Conservation (phyloP, 2,888 invertebrate species). For the Zygaena filipendulae region DNA sequence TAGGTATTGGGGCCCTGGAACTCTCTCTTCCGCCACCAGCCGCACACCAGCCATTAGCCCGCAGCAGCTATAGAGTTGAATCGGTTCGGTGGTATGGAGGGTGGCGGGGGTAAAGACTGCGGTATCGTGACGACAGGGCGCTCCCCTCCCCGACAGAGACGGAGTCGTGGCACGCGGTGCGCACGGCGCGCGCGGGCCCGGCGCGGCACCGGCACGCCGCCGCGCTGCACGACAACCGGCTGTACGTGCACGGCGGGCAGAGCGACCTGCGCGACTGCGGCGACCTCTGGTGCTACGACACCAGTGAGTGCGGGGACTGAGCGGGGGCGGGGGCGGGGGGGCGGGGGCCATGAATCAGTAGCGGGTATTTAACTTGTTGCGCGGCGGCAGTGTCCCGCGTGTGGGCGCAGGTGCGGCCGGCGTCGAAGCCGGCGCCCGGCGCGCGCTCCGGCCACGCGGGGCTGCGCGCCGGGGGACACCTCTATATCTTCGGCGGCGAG, state of each 20-base stretch:
- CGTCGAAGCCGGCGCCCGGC: conserved; percentile 73
- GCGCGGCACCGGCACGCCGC: conserved; percentile 88
- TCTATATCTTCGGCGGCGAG: conserved; percentile 86
- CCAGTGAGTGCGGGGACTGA: conserved; percentile 51
- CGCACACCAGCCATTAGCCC: no score
- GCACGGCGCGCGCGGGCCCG: conserved; percentile 55
- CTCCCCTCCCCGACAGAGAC: no score
- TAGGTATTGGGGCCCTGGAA: no score
- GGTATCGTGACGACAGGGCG: no score
- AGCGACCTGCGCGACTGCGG: conserved; percentile 80
- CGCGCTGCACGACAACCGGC: conserved; percentile 78
- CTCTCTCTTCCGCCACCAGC: no score
- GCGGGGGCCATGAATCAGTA: background rate
- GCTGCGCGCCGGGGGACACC: conserved; percentile 78
- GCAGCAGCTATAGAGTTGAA: no score
- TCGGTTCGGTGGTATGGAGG: no score
- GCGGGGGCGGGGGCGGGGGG: background rate
- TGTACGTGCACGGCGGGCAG: conserved; percentile 92
- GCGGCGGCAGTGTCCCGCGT: conserved; percentile 61
- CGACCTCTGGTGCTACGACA: conserved; percentile 86
- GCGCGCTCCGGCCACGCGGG: conserved; percentile 82
- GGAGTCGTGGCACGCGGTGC: conserved; percentile 79
- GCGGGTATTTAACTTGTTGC: no score
- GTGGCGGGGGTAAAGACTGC: no score
- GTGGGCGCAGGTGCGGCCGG: conserved; percentile 73